Evolutionary conservation across 2,113 vertebrate species (phyloP).

Genomic region (Balaeniceps rex): DNA sequence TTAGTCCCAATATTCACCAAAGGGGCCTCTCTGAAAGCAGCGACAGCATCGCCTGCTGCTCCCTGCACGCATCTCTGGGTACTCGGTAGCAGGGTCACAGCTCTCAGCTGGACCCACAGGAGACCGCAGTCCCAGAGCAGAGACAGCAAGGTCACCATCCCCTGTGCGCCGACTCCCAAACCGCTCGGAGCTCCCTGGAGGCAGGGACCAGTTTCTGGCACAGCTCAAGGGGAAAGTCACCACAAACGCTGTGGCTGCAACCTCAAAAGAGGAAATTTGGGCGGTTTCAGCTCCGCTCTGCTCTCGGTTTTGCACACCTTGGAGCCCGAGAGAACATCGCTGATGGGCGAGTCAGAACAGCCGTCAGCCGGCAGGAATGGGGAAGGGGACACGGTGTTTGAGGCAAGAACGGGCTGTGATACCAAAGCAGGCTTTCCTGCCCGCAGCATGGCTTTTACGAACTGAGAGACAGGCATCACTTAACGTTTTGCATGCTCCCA

Average conservation of each 20-base stretch:
- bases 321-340: not conserved
- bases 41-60: accelerated
- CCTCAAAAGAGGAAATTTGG: not conserved
- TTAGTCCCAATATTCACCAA: not conserved
- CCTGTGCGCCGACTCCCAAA: not conserved
- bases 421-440: not conserved
- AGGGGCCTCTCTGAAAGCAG: not conserved
- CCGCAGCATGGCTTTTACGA: not conserved
- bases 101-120: not conserved
- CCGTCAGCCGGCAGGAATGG: not conserved
- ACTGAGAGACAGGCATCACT: not conserved
- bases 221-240: not conserved
- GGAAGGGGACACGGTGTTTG: not conserved
- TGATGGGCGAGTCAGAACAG: not conserved
- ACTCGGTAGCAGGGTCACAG: not conserved
- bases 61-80: not conserved
- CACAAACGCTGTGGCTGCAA: not conserved
- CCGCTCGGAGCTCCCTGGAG: not conserved
- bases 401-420: not conserved
- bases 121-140: not conserved
- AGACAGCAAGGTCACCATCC: not conserved
- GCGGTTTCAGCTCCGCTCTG: not conserved
- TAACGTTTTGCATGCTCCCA: not conserved
- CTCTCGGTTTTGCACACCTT: not conserved
- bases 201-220: not conserved